Evolutionary conservation across 1,140 invertebrate species (phyloP).

Genomic region (Leptinotarsa undecemlineata): DNA sequence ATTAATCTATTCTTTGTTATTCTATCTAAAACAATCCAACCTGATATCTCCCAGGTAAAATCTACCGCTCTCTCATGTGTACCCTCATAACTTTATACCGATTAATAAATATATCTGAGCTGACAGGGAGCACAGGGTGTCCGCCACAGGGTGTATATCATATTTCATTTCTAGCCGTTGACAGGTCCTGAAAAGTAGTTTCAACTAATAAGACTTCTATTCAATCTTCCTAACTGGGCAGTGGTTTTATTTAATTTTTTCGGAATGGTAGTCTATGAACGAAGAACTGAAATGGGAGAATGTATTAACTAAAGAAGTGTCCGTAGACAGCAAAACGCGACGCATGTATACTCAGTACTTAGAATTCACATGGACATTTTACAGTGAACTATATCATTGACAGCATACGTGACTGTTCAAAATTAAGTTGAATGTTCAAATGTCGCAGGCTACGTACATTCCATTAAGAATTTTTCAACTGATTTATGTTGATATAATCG

Average conservation of each 20-base stretch:
- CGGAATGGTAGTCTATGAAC: too few species aligned
- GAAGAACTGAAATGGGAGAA: too few species aligned
- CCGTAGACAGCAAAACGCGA: too few species aligned
- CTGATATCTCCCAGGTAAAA: slow-evolving; percentile 3
- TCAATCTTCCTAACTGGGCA: background rate
- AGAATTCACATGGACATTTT: too few species aligned
- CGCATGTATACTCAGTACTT: too few species aligned
- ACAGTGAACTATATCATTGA: too few species aligned
- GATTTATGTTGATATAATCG: too few species aligned
- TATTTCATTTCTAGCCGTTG: slow-evolving; percentile 1
- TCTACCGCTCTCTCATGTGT: slow-evolving; percentile 2
- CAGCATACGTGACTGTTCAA: too few species aligned
- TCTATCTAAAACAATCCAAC: background rate
- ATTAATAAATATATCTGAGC: slow-evolving; percentile 1
- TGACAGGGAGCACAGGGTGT: background rate
- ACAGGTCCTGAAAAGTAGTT: background rate
- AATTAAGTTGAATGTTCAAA: too few species aligned
- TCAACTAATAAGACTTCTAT: background rate
- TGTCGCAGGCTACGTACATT: too few species aligned
- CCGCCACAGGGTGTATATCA: slow-evolving; percentile 1
- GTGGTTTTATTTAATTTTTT: background rate
- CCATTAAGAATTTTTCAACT: too few species aligned
- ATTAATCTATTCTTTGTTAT: background rate
- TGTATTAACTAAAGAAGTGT: too few species aligned
- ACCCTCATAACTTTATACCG: slow-evolving; percentile 5